Base-by-base conservation (phyloP, 2,797 vertebrate species). In the Toxotes lorentzi region DNA sequence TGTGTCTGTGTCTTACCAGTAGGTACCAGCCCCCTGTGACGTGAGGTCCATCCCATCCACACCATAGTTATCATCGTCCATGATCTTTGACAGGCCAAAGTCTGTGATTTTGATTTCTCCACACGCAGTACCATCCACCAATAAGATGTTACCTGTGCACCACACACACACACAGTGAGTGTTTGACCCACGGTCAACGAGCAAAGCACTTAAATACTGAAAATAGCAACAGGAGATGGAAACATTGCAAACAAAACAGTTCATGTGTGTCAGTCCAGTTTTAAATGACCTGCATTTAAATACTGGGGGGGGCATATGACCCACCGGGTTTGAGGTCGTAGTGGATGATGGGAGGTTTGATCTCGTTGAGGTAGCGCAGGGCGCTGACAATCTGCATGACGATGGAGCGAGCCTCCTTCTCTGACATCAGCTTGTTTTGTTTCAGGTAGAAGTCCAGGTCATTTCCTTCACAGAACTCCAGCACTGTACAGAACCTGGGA, bases 361-460 rank as follows among this genome's bases (percentile, higher is more conserved):
- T 99, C 93, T 99, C 98, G 89, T 99, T 99, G 93, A 99, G 98
- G 96, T 99, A 99, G 83, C 98, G 96, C 95, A 99, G 95, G 72
- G 98, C 98, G 94, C 98, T 99, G 93, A 98, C 98, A 51, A 99
- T 99, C 95, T 99, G 98, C 98, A 99, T 99, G 94, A 99, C 96
- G 83, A 99, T 99, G 87, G 98, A 99, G 85, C 98, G 96, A 2
- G 97, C 98, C 95, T 99, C 98, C 90, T 99, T 99, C 94, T 99
- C 98, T 19, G 97, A 95, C 98, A 99, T 99, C 92, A 99, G 91
- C 93, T 99, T 99, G 93, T 99, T 98, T 88, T 99, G 98, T 90
- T 99, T 99, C 93, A 99, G 95, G 95, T 99, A 99, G 94, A 99
- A 99, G 96, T 99, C 98, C 92, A 99, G 95, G 93, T 99, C 98